A percentile compares a stretch with the other conserved stretches of the same genome.
These are phyloP conservation scores for Hyla sarda DNA, from an alignment of 2,113 vertebrate species.

Conservation along the genomic window DNA sequence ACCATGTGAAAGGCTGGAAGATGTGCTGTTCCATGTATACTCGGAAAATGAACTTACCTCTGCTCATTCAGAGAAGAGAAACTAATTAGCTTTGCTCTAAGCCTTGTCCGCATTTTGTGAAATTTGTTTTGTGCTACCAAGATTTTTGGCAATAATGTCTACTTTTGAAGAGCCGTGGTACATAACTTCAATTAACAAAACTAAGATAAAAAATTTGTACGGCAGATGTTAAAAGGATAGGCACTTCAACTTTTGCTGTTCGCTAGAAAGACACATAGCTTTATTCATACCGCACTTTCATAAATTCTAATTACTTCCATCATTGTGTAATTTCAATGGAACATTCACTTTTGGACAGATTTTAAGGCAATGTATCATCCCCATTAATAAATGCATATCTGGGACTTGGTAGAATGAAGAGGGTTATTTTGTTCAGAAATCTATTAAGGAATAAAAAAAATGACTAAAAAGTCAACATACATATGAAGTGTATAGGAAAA, in stretches of 20 bases:
- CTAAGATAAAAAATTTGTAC: background rate
- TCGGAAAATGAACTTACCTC: background rate
- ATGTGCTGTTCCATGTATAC: background rate
- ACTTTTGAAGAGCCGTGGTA: conserved; percentile 14
- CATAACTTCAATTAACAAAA: conserved; percentile 51
- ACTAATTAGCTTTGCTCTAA: conserved; percentile 25
- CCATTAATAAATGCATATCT: conserved; percentile 31
- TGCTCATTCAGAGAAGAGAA: background rate
- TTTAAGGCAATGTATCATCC: conserved; percentile 27
- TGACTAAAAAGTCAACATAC: too few species aligned
- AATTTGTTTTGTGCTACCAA: conserved; percentile 24
- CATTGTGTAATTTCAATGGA: conserved; percentile 37
- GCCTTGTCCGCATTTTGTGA: background rate
- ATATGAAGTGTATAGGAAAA: too few species aligned
- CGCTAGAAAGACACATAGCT: conserved; percentile 13
- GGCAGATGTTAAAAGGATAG: conserved; percentile 27
- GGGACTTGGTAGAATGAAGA: background rate
- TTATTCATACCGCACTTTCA: conserved; percentile 31
- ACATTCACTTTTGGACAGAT: conserved; percentile 9
- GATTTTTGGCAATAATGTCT: conserved; percentile 34
- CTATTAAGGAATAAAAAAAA: too few species aligned
- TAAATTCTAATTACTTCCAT: conserved; percentile 21
- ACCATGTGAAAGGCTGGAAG: background rate
- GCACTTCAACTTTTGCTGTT: conserved; percentile 18
- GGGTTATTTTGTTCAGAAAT: background rate